Evolutionary conservation across 2,888 invertebrate genomes (phyloP).

Genomic region (Drosophila paramelanica): DNA sequence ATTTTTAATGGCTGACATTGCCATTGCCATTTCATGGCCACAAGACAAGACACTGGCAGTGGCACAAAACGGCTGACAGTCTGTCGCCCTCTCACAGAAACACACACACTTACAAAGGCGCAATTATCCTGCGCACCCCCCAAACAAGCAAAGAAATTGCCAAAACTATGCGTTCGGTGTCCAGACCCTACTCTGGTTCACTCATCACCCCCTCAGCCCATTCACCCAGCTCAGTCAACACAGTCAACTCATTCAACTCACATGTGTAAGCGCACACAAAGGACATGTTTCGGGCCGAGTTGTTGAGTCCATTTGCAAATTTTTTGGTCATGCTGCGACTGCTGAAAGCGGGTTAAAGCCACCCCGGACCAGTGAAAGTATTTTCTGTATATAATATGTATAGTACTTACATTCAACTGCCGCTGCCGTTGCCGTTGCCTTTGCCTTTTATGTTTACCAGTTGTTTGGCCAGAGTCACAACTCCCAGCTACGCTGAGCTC

Average conservation of each 20-base stretch:
- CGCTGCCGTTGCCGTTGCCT: constrained; percentile 30
- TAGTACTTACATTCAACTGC: constrained; percentile 51
- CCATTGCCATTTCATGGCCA: constrained; percentile 56
- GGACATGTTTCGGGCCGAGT: constrained; percentile 61
- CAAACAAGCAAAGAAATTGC: constrained; percentile 47
- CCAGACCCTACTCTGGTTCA: constrained; percentile 21
- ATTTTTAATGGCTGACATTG: constrained; percentile 73
- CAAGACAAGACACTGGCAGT: constrained; percentile 39
- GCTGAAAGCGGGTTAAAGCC: constrained; percentile 75
- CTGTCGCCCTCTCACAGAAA: constrained; percentile 21
- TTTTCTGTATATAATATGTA: constrained; percentile 45
- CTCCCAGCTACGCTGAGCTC: constrained; percentile 9
- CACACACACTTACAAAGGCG: constrained; percentile 39
- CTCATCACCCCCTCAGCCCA: not conserved
- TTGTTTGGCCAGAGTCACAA: constrained; percentile 28
- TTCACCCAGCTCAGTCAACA: constrained; percentile 34
- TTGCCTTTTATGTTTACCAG: constrained; percentile 53
- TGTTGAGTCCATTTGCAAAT: constrained; percentile 76
- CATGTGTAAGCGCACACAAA: constrained; percentile 76
- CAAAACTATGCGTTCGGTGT: constrained; percentile 46
- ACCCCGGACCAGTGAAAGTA: constrained; percentile 53
- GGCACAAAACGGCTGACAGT: constrained; percentile 56
- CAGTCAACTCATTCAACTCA: constrained; percentile 49
- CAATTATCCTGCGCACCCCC: constrained; percentile 66
- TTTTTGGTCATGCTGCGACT: constrained; percentile 56